Evolutionary conservation across 2,797 vertebrate genomes (phyloP), one percentile per base, ranked within the genome.

Genomic region (Salmo trutta): DNA sequence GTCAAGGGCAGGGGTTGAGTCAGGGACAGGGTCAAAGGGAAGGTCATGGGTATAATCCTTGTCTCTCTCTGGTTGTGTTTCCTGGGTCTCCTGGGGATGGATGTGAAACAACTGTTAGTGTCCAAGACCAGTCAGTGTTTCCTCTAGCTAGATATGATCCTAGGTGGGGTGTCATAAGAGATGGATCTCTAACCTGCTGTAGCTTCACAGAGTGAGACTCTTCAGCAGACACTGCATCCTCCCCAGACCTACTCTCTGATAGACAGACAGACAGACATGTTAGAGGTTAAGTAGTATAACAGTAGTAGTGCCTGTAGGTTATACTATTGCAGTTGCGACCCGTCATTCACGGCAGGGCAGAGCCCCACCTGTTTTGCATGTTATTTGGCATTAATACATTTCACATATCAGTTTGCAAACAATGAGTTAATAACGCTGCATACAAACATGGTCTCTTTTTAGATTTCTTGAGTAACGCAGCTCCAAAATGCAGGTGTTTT

Each of bases 51-150:
- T 51, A 17, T 59, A 52, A 68, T 78, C 82, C 68, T 72, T 87
- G 77, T 31, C 85, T 33, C 68, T 81, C 51, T 88, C 89, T 36
- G 81, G 53, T 68, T 81, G 66, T 8, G 73, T 81, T 66, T 86
- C 90, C 79, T 92, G 89, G n/a, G 84, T 77, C 75, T 76, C 86
- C 93, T 94, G 81, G 2, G 68, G 54, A 62, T 17, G 74, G 75
- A 56, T 29, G 29, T 16, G 24, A 54, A 33, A 54, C 14, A 53
- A 7, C 14, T 16, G 16, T 68, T 68, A 68, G 66, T 6, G 29
- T 68, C 4, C 29, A 67, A 33, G n/a, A 64, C 59, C 24, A 64
- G 29, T 68, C 29, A 68, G 66, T 68, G 16, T 7, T 68, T 68
- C 66, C 66, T 5, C 17, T 16, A 33, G 65, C 17, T 70, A 19